phyloP scores from a whole-genome alignment of 2,797 vertebrate genomes.

The Sciaenops ocellatus region DNA sequence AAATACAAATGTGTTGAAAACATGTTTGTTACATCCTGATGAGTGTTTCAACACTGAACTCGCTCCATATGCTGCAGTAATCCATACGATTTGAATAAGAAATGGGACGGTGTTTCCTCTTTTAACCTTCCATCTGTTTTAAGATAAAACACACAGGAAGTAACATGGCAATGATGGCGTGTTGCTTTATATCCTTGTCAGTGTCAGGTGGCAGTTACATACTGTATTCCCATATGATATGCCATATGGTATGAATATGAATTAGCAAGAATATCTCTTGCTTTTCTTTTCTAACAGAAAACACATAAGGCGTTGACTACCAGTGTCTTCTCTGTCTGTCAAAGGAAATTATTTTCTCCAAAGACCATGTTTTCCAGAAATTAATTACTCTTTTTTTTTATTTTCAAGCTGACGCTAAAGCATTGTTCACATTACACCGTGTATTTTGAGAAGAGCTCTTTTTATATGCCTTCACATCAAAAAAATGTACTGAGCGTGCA shows the following conservation, averaged over 20 bases:
- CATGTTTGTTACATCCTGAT: constrained; percentile 42
- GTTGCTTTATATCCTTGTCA: constrained; percentile 54
- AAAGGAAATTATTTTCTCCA: constrained; percentile 5
- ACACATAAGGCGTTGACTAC: not conserved
- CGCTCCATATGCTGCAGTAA: constrained; percentile 59
- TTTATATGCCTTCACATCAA: not conserved
- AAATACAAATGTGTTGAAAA: constrained; percentile 41
- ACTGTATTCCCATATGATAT: constrained; percentile 61
- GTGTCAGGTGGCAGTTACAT: constrained; percentile 67
- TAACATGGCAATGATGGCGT: constrained; percentile 42
- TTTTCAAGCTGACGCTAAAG: not conserved
- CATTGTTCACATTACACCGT: not conserved
- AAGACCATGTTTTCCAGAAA: constrained; percentile 2
- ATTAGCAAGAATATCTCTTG: constrained; percentile 38
- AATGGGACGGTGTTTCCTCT: constrained; percentile 46
- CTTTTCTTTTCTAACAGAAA: constrained; percentile 14
- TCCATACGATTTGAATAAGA: constrained; percentile 61
- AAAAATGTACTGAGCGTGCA: not conserved
- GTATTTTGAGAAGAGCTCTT: not conserved
- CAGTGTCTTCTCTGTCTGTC: not conserved
- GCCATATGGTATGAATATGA: constrained; percentile 74
- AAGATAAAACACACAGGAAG: constrained; percentile 51
- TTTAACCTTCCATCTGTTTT: constrained; percentile 73
- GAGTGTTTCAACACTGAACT: constrained; percentile 31
- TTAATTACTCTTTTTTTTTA: not conserved